phyloP scores from a whole-genome alignment of 2,113 vertebrate genomes.

The Dolichallabes microphthalmus region DNA sequence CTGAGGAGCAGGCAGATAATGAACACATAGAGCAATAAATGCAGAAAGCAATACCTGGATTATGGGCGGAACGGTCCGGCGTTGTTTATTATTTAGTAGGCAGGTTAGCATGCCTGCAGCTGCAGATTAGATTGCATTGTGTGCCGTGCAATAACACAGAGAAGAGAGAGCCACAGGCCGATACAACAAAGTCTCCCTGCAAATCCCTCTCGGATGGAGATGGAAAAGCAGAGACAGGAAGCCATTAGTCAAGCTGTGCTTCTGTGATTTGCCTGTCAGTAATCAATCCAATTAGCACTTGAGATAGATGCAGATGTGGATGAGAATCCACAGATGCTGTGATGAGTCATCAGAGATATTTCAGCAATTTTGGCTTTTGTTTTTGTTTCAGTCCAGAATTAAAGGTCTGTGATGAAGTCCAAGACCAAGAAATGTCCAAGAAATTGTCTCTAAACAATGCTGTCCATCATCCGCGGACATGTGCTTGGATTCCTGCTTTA shows the following conservation, averaged over 20 bases:
- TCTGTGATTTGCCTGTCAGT: slow-evolving; percentile 65
- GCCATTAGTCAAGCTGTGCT: slow-evolving; percentile 68
- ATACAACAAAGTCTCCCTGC: slow-evolving; percentile 51
- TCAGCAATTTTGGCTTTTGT: background rate
- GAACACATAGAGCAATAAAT: slow-evolving; percentile 78
- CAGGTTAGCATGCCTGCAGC: slow-evolving; percentile 72
- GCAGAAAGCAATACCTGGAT: slow-evolving; percentile 76
- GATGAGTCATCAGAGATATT: background rate
- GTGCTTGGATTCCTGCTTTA: background rate
- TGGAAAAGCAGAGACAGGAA: slow-evolving; percentile 66
- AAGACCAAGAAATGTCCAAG: background rate
- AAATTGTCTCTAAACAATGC: background rate
- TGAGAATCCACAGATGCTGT: slow-evolving; percentile 52
- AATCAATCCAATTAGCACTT: slow-evolving; percentile 62
- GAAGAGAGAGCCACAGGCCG: slow-evolving; percentile 67
- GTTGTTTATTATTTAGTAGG: slow-evolving; percentile 78
- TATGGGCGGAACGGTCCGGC: slow-evolving; percentile 71
- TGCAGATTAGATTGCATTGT: slow-evolving; percentile 75
- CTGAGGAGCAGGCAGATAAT: slow-evolving; percentile 71
- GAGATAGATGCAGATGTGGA: slow-evolving; percentile 47
- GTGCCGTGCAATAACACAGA: slow-evolving; percentile 68
- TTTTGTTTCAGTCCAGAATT: background rate
- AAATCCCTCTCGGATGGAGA: slow-evolving; percentile 58
- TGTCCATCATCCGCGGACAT: background rate
- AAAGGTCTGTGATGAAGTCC: background rate